Evolutionary conservation across 2,113 vertebrate species (phyloP), one percentile per base, ranked within the genome.

Genomic region (Lophura nycthemera): DNA sequence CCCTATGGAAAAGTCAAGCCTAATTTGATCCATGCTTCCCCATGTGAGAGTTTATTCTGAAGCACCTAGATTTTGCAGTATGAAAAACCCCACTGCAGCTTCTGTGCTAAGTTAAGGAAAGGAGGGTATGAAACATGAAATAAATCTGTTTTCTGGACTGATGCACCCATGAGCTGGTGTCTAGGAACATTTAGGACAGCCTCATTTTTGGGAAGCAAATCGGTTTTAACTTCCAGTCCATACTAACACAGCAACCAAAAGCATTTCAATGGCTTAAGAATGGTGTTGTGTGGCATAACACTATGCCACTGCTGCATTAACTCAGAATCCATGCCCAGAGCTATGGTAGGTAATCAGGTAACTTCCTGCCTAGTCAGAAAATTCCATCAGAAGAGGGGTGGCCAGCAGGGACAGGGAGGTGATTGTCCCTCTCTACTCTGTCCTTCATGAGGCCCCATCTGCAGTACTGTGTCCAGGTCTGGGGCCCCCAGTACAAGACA

Each of bases 311-410:
- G 40, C 47, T 56, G 61, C 75, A 63, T 17, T 40, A 7, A 14
- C 67, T 15, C 80, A 5, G 2, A 19, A 48, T 6, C 2, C 34
- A 2, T 2, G 13, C 48, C 69, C 21, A 21, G 64, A 38, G 57
- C 40, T 0, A 2, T 0, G 6, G 52, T 0, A 22, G 13, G 42
- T 4, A 10, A 32, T 22, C 54, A 13, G 22, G 12, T 20, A 29
- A 24, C 43, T 65, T 60, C 63, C 43, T 40, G 7, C 64, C 3
- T 1, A 75, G 11, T 11, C 2, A 21, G 21, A 32, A 47, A 30
- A 60, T 1, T 24, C 22, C 48, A 50, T 50, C 11, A 50, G 48
- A 11, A 50, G 21, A 50, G 22, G 22, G 48, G 48, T 12, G 22
- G 22, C 48, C 48, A 50, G 22, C 10, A 50, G 22, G 48, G 48